Conservation (phyloP, 2,797 vertebrate species). For the Xenopus petersii region DNA sequence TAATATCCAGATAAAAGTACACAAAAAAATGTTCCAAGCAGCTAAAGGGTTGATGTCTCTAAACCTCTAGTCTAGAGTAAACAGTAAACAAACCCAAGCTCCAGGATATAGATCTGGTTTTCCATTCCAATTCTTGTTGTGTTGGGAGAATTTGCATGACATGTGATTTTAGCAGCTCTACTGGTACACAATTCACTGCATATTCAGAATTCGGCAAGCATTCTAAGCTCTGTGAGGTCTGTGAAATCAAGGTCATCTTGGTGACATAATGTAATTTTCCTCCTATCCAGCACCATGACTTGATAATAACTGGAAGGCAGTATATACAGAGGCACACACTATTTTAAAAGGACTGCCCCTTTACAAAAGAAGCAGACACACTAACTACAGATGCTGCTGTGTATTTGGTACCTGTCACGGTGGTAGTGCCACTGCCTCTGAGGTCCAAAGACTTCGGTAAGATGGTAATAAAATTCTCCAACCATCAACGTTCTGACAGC, state of each 20-base stretch:
- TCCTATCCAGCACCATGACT: background rate
- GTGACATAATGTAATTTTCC: background rate
- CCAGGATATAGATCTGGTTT: constrained; percentile 18
- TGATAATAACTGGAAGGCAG: background rate
- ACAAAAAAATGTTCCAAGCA: background rate
- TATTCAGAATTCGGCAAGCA: background rate
- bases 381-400: too few relatives aligned
- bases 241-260: background rate
- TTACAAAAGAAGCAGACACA: too few relatives aligned
- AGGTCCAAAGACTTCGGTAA: too few relatives aligned
- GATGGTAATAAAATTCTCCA: too few relatives aligned
- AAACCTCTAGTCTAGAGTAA: background rate
- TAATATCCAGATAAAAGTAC: background rate
- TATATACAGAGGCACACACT: background rate
- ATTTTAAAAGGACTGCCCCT: too few relatives aligned
- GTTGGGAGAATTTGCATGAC: constrained; percentile 1
- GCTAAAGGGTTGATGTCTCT: background rate
- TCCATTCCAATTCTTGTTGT: background rate
- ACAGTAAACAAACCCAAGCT: background rate
- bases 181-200: background rate
- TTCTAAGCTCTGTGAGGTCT: background rate
- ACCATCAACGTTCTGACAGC: too few relatives aligned
- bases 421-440: too few relatives aligned
- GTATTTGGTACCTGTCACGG: too few relatives aligned
- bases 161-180: constrained; percentile 6